Evolutionary conservation across 1,140 invertebrate genomes (phyloP), one percentile per base, ranked within the genome.

Genomic region (Prorops nasuta): DNA sequence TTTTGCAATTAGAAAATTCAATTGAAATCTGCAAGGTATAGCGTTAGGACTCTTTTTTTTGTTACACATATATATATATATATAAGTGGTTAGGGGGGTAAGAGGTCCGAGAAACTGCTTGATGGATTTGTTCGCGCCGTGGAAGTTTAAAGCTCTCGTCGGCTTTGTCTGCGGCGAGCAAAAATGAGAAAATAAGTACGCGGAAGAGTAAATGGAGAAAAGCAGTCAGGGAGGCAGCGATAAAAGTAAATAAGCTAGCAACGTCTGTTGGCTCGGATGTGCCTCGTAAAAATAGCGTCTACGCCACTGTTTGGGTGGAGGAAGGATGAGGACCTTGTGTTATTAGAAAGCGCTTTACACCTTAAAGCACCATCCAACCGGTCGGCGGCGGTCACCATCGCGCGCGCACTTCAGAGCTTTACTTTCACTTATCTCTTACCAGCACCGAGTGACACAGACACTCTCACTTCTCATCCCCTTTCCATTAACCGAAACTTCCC

Each of bases 171-270:
- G 10, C 39, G 45, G 9, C 16, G 39, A 18, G 19, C 21, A 53
- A 53, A 52, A 53, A 49, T 28, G 51, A 53, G 51, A 24, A 52
- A 52, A 24, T 48, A 53, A 53, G 45, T 36, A 12, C 32, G 35
- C 9, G 17, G 3, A 8, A 7, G 28, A 20, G 44, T 52, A 52
- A 42, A 41, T 36, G 50, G 32, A 38, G 20, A 28, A 10, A 28
- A 40, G 21, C n/a, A 19, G 34, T 18, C 3, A 34, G 16, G 15
- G 28, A 19, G 14, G n/a, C n/a, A 17, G 17, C 51, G 51, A 49
- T 49, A 39, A 49, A 54, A 24, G 46, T 49, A 53, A 53, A 53
- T 53, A 53, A 37, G 15, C 22, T 17, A 37, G 40, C 34, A 28
- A 32, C 20, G 45, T 48, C 16, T 35, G 37, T 4, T 10, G 24